These are phyloP conservation scores for Amblyjoppa proteus DNA, from an alignment of 2,888 invertebrate genomes.

Conservation along the genomic window DNA sequence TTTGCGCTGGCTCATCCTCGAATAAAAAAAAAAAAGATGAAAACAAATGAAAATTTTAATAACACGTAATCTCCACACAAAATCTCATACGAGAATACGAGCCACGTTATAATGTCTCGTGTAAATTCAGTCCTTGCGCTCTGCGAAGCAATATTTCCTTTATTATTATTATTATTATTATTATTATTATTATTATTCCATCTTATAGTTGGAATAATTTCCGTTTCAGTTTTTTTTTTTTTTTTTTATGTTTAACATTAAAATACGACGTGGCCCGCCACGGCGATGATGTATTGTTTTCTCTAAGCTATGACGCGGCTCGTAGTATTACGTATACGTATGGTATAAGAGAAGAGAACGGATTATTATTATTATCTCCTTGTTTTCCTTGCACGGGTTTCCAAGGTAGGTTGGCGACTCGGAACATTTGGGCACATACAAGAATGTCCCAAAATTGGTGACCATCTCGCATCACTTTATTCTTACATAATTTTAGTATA, in stretches of 20 bases:
- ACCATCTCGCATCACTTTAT: neutral
- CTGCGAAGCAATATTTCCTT: conserved; percentile 52
- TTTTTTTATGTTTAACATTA: conserved; percentile 31
- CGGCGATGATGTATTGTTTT: conserved; percentile 47
- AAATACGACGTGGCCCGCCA: conserved; percentile 57
- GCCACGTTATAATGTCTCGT: conserved; percentile 9
- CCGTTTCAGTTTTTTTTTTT: conserved; percentile 20
- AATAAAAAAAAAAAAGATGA: neutral
- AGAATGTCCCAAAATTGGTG: conserved; percentile 25
- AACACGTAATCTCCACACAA: conserved; percentile 28
- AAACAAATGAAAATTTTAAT: conserved; percentile 1
- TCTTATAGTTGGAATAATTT: conserved; percentile 34
- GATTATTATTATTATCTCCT: conserved; percentile 11
- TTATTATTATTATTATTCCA: neutral
- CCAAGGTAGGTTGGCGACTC: neutral
- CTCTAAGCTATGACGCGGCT: conserved; percentile 43
- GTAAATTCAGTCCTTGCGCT: conserved; percentile 51
- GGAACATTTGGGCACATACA: neutral
- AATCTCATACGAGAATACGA: conserved; percentile 26
- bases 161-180: conserved; percentile 1
- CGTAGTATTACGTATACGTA: conserved; percentile 27
- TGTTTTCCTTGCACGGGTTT: neutral
- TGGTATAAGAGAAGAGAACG: conserved; percentile 28
- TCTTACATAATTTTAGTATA: conserved; percentile 49
- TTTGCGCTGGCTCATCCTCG: conserved; percentile 31